Conservation (phyloP, 2,797 vertebrate species). For the Staurois parvus region DNA sequence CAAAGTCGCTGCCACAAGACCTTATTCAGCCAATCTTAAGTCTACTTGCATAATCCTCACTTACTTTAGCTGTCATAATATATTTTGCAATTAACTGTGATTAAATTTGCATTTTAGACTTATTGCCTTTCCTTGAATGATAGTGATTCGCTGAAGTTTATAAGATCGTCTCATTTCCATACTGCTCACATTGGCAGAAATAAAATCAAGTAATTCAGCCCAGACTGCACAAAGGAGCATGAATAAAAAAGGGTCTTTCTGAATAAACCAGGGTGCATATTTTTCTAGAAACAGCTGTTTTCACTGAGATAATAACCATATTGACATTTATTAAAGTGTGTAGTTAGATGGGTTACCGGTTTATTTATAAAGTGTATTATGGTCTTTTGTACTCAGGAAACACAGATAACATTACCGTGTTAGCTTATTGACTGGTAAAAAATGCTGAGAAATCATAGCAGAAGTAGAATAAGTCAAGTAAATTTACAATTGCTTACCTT, state of each 20-base stretch:
- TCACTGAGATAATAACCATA: slow-evolving; percentile 40
- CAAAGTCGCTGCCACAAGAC: neutral
- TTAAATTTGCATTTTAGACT: slow-evolving; percentile 39
- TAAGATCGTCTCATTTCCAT: slow-evolving; percentile 48
- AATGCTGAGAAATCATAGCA: neutral
- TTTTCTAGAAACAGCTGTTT: slow-evolving; percentile 40
- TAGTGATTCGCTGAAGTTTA: slow-evolving; percentile 34
- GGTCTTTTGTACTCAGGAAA: slow-evolving; percentile 1
- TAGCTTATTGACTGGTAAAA: slow-evolving; percentile 22
- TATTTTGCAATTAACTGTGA: slow-evolving; percentile 47
- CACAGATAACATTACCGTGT: neutral
- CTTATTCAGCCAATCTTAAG: slow-evolving; percentile 40
- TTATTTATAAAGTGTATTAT: slow-evolving; percentile 25
- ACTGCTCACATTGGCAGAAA: slow-evolving; percentile 46
- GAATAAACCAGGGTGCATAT: slow-evolving; percentile 8
- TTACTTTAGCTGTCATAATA: slow-evolving; percentile 45
- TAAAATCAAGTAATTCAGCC: slow-evolving; percentile 47
- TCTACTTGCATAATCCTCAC: slow-evolving; percentile 35
- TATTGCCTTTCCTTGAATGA: slow-evolving; percentile 22
- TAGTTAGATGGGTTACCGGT: slow-evolving; percentile 21
- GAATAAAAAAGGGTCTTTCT: slow-evolving; percentile 23
- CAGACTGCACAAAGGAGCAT: slow-evolving; percentile 13
- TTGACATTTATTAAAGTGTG: slow-evolving; percentile 31
- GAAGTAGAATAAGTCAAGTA: no score
- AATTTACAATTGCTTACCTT: no score